Percentiles rank a stretch among this genome's conserved stretches.
phyloP scores from a whole-genome alignment of 2,888 invertebrate species.

The Sinopyrophorus schimmeli region DNA sequence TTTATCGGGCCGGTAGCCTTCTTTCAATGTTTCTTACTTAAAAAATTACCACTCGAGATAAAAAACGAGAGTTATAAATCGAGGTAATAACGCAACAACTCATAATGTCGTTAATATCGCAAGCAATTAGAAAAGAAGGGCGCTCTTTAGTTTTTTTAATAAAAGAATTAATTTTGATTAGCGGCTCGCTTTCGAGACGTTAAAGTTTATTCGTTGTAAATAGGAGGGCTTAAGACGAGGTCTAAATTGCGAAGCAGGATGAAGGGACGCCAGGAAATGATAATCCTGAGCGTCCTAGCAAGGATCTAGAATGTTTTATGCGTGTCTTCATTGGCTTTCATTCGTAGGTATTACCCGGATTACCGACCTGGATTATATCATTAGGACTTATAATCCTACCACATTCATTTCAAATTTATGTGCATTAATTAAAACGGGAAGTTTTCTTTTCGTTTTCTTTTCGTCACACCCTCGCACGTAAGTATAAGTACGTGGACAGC shows the following conservation, averaged over 20 bases:
- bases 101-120: too few species aligned
- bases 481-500: too few species aligned
- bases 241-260: conserved; percentile 27
- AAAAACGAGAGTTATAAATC: too few species aligned
- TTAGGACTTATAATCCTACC: conserved; percentile 47
- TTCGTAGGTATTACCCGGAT: conserved; percentile 49
- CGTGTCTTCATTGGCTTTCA: conserved; percentile 50
- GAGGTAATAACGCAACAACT: too few species aligned
- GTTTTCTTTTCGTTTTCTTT: conserved; percentile 18
- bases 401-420: conserved; percentile 50
- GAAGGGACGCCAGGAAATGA: conserved; percentile 32
- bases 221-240: conserved; percentile 23
- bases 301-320: conserved; percentile 48
- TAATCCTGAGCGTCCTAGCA: conserved; percentile 44
- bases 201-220: conserved; percentile 30
- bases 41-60: too few species aligned
- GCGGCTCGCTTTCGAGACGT: too few species aligned
- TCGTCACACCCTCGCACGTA: conserved; percentile 31
- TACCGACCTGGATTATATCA: conserved; percentile 51
- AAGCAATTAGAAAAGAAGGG: too few species aligned
- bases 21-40: too few species aligned
- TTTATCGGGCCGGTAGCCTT: too few species aligned
- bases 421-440: conserved; percentile 29
- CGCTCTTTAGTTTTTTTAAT: too few species aligned
- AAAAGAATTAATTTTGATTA: too few species aligned